These are phyloP conservation scores for Serinus canaria DNA, from an alignment of 2,113 vertebrate species.

Conservation along the genomic window DNA sequence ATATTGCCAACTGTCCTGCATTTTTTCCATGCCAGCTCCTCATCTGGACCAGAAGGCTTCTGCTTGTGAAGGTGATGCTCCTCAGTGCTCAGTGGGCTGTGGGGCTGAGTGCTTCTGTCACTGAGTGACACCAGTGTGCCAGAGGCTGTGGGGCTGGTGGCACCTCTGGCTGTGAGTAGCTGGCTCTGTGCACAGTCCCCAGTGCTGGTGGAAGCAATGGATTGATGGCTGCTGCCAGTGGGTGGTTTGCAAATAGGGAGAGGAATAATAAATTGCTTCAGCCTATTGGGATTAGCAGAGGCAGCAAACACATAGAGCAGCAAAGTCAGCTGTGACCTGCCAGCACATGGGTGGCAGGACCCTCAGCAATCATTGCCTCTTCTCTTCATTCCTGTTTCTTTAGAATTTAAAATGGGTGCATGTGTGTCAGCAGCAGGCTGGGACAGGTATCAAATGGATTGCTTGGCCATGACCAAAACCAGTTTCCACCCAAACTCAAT, in stretches of 20 bases:
- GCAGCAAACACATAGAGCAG: neutral
- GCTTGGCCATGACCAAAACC: rapidly evolving
- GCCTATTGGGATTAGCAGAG: neutral
- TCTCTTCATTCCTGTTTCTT: neutral
- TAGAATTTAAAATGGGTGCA: neutral
- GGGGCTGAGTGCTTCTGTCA: neutral
- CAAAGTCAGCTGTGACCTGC: neutral
- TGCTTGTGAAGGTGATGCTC: neutral
- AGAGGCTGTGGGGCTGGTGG: neutral
- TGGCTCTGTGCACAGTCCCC: neutral
- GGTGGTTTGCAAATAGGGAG: neutral
- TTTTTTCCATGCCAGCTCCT: neutral
- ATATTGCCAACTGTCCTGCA: neutral
- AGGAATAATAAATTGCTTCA: neutral
- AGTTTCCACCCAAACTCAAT: neutral
- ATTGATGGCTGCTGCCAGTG: conserved; percentile 20
- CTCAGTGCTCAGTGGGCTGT: neutral
- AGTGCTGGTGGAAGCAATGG: neutral
- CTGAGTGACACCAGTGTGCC: neutral
- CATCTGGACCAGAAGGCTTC: neutral
- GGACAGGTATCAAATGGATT: neutral
- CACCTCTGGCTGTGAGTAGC: neutral
- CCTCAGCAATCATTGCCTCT: neutral
- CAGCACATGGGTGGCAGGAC: neutral
- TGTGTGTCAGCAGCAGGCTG: neutral